phyloP scores from a whole-genome alignment of 2,888 invertebrate genomes.

The Sarcophaga caerulescens region DNA sequence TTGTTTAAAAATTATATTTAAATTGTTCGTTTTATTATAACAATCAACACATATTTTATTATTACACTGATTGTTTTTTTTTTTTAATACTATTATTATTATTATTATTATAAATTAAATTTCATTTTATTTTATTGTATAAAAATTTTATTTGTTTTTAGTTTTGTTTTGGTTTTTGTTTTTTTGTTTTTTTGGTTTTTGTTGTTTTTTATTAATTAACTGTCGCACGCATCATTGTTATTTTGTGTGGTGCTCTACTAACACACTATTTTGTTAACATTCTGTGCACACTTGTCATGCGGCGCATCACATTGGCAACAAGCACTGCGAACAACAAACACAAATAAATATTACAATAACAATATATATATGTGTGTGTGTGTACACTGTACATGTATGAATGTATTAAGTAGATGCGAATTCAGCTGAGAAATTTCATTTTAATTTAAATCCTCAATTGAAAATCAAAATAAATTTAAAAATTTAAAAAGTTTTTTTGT shows the following conservation, averaged over 20 bases:
- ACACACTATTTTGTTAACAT: constrained; percentile 63
- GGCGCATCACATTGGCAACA: constrained; percentile 14
- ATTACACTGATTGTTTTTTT: too few species aligned
- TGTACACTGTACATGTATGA: too few species aligned
- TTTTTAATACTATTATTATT: too few species aligned
- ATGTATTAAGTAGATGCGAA: background rate
- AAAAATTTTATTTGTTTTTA: too few species aligned
- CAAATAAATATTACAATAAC: background rate
- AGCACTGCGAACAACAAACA: constrained; percentile 5
- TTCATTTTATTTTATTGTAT: too few species aligned
- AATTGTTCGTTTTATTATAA: too few species aligned
- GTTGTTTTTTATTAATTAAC: background rate
- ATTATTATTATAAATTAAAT: too few species aligned
- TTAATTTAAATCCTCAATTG: background rate
- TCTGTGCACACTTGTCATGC: constrained; percentile 41
- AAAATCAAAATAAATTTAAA: background rate
- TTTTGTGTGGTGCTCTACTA: constrained; percentile 55
- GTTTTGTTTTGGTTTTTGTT: constrained; percentile 18
- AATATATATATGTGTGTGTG: background rate
- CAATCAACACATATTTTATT: too few species aligned
- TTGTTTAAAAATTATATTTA: background rate
- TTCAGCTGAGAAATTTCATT: background rate
- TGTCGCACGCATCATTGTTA: background rate
- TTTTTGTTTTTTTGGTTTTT: constrained; percentile 4
- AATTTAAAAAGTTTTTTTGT: constrained; percentile 14